These are phyloP conservation scores for Latrodectus elegans DNA, from an alignment of 2,888 invertebrate species.

Conservation along the genomic window DNA sequence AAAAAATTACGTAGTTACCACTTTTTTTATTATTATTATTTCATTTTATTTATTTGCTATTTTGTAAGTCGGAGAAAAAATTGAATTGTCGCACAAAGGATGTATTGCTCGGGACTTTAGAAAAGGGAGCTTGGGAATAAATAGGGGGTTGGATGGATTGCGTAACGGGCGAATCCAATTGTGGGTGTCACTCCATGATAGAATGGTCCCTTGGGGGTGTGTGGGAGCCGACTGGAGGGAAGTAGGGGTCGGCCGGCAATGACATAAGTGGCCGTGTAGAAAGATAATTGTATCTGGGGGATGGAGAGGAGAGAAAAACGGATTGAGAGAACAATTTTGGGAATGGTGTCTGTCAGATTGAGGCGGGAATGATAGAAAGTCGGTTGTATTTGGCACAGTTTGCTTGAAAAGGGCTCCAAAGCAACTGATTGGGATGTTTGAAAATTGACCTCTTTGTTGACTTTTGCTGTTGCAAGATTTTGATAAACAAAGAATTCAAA, in stretches of 20 bases:
- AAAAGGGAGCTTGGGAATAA: background rate
- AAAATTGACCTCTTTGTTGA: too few species aligned
- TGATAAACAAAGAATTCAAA: too few species aligned
- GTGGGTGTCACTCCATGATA: constrained; percentile 63
- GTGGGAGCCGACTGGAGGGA: constrained; percentile 18
- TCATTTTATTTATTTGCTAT: background rate
- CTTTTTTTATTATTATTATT: background rate
- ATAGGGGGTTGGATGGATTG: background rate
- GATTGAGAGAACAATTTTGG: constrained; percentile 55
- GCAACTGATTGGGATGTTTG: background rate
- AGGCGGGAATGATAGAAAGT: constrained; percentile 35
- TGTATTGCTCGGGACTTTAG: background rate
- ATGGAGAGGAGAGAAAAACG: constrained; percentile 36
- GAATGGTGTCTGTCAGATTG: constrained; percentile 64
- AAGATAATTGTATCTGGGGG: constrained; percentile 67
- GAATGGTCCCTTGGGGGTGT: constrained; percentile 54
- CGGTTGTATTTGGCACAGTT: constrained; percentile 1
- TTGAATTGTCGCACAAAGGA: background rate
- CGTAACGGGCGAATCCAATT: constrained; percentile 65
- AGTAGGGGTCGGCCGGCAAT: constrained; percentile 20
- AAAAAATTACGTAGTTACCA: background rate
- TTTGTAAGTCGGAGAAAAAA: background rate
- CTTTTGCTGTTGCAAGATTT: too few species aligned
- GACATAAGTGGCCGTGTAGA: constrained; percentile 69
- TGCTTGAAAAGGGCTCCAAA: background rate